Conservation (phyloP, 2,113 vertebrate species). For the Thunnus thynnus region DNA sequence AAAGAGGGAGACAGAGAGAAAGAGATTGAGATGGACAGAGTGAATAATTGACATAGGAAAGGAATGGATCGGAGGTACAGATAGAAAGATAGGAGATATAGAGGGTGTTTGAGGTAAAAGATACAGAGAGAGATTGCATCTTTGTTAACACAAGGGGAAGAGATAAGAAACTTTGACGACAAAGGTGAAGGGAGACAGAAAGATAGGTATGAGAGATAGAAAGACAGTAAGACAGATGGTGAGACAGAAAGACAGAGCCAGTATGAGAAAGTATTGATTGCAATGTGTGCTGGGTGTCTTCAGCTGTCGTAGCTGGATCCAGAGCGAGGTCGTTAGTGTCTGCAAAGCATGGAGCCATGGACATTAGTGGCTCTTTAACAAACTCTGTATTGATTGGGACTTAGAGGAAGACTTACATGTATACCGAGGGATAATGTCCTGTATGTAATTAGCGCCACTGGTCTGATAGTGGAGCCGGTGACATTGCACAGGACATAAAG, state of each 20-base stretch:
- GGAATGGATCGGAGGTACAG: constrained; percentile 32
- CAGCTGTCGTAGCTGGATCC: constrained; percentile 72
- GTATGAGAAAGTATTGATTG: constrained; percentile 76
- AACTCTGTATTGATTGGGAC: constrained; percentile 80
- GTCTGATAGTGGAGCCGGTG: constrained; percentile 35
- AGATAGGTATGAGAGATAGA: constrained; percentile 46
- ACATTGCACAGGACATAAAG: constrained; percentile 40
- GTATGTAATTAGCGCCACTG: constrained; percentile 76
- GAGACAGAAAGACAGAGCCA: constrained; percentile 46
- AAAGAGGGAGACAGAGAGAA: constrained; percentile 36
- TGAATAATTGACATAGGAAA: constrained; percentile 54
- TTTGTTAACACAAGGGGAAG: constrained; percentile 29
- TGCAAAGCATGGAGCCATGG: constrained; percentile 69
- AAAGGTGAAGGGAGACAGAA: constrained; percentile 48
- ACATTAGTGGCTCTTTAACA: constrained; percentile 84
- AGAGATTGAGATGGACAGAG: constrained; percentile 62
- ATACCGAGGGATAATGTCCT: constrained; percentile 70
- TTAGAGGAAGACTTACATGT: constrained; percentile 72
- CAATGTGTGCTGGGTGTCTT: constrained; percentile 71
- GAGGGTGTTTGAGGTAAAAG: constrained; percentile 59
- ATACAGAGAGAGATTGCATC: constrained; percentile 44
- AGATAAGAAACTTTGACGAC: constrained; percentile 59
- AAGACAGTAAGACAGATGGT: constrained; percentile 42
- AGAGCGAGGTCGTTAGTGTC: constrained; percentile 77
- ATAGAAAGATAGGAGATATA: constrained; percentile 32